Conservation (phyloP, 1,140 invertebrate genomes). For the Camponotus pennsylvanicus region DNA sequence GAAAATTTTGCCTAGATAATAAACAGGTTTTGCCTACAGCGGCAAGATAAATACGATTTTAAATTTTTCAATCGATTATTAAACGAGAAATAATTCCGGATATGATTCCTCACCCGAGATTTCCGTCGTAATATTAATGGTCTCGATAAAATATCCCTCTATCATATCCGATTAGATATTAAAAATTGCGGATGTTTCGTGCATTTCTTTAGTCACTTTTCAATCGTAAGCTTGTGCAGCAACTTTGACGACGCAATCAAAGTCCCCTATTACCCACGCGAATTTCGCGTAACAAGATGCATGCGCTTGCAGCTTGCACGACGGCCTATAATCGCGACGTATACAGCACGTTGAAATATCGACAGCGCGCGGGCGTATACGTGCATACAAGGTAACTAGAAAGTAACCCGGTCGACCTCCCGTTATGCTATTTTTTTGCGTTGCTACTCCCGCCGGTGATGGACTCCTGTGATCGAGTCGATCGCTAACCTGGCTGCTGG, state of each 20-base stretch:
- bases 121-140: background rate
- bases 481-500: background rate
- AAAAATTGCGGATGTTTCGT: slow-evolving; percentile 8
- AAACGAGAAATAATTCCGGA: background rate
- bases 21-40: background rate
- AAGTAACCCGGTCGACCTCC: slow-evolving; percentile 69
- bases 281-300: slow-evolving; percentile 62
- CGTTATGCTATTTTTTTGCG: slow-evolving; percentile 53
- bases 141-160: background rate
- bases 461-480: slow-evolving; percentile 54
- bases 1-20: background rate
- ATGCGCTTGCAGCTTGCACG: slow-evolving; percentile 42
- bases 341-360: slow-evolving; percentile 56
- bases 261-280: slow-evolving; percentile 49
- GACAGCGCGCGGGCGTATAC: slow-evolving; percentile 50
- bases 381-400: slow-evolving; percentile 63
- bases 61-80: background rate
- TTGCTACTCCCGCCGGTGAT: slow-evolving; percentile 47
- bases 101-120: background rate
- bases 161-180: slow-evolving; percentile 17
- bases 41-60: background rate
- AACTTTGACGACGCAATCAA: slow-evolving; percentile 60
- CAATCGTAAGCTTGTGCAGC: background rate
- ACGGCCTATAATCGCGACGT: slow-evolving; percentile 47
- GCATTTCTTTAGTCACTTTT: slow-evolving; percentile 12